Base-by-base conservation (phyloP, 2,888 invertebrate genomes). In the Panorpa germanica region DNA sequence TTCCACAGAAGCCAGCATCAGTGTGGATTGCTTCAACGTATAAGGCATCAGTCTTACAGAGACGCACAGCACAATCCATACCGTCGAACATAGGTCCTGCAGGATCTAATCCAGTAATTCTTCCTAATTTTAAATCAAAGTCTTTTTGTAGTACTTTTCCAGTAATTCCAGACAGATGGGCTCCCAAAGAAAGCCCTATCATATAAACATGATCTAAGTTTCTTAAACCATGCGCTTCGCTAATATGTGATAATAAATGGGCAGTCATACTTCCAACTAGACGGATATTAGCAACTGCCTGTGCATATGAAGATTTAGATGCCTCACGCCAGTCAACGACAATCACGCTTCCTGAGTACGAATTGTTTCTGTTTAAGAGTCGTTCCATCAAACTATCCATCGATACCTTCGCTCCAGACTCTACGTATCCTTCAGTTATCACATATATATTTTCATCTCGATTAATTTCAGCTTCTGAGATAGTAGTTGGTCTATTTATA, bases 11-110 rank as follows among this genome's bases (percentile, higher is more conserved):
- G 16, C 11, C 23, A 16, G 71, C 71, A 44, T 86, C 82, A 6
- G 81, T 80, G 48, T 86, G 86, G 39, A 85, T 74, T 13, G 78
- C 67, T 43, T 83, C 83, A 2, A 86, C 85, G 46, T 74, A 85
- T 37, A 65, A 59, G 0, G 86, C 86, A 41, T 85, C 85, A 0
- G 70, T 65, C 4, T 71, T 65, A 46, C 85, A 82, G 19, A 88
- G 55, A 2, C 83, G 65, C 2, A 85, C 77, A 33, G 71, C 55
- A 0, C 70, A 64, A 21, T 69, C 65, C 0, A 76, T 72, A 41
- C 74, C 67, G 37, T 70, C 70, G 55, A 83, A 88, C 50, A 78
- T 77, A 0, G 86, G 86, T 40, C 80, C 80, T 0, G 86, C 86
- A 0, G 86, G 83, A 50, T 88, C 86, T 41, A 86, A 46, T 1